phyloP scores from a whole-genome alignment of 2,797 vertebrate species.

The Sandelia bainsii region DNA sequence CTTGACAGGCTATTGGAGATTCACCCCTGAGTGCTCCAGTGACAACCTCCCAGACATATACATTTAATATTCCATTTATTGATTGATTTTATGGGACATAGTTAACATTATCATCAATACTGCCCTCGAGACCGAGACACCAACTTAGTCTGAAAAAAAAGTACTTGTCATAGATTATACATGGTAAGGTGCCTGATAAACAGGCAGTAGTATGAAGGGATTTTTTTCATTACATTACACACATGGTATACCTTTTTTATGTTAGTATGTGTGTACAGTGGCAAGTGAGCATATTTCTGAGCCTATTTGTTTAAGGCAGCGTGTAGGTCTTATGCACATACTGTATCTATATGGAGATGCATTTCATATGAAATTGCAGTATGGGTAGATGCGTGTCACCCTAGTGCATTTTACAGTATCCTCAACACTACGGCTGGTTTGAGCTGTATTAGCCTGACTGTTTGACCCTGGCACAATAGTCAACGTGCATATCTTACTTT shows the following conservation, averaged over 20 bases:
- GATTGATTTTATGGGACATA: conserved; percentile 80
- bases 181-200: conserved; percentile 51
- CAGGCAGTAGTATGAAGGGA: conserved; percentile 21
- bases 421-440: conserved; percentile 57
- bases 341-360: conserved; percentile 30
- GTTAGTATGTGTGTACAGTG: conserved; percentile 7
- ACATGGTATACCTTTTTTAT: conserved; percentile 35
- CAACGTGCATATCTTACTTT: conserved; percentile 66
- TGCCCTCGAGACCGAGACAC: conserved; percentile 67
- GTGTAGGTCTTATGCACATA: conserved; percentile 22
- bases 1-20: conserved; percentile 78
- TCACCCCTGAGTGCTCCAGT: conserved; percentile 75
- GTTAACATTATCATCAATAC: conserved; percentile 82
- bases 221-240: conserved; percentile 36
- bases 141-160: conserved; percentile 61
- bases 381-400: conserved; percentile 53
- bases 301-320: conserved; percentile 9
- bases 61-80: conserved; percentile 83
- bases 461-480: conserved; percentile 74
- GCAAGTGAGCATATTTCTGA: conserved; percentile 19
- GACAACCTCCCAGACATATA: conserved; percentile 80
- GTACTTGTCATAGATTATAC: conserved; percentile 59
- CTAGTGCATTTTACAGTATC: conserved; percentile 46
- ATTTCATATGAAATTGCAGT: conserved; percentile 49
- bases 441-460: conserved; percentile 77